A percentile compares a stretch with the other conserved stretches of the same genome.
These are phyloP conservation scores for Catagonus wagneri DNA, from an alignment of 2,113 vertebrate species.

Conservation along the genomic window DNA sequence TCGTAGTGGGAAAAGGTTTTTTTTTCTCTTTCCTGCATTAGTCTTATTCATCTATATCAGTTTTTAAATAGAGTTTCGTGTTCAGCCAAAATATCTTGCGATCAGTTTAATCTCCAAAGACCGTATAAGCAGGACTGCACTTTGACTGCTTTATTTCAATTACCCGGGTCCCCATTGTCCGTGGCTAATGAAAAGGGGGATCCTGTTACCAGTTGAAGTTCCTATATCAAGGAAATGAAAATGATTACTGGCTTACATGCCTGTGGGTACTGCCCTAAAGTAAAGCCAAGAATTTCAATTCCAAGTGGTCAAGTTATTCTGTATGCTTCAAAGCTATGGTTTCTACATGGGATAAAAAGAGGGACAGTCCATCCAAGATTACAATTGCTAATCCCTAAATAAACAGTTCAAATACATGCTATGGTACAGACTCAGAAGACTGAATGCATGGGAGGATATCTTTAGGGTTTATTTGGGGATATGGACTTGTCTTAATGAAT, in stretches of 20 bases:
- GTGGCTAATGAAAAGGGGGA: background rate
- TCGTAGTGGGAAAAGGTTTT: background rate
- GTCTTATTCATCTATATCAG: background rate
- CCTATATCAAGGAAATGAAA: conserved; percentile 44
- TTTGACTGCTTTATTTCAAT: background rate
- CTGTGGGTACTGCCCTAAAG: background rate
- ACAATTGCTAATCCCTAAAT: conserved; percentile 4
- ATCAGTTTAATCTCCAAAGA: conserved; percentile 29
- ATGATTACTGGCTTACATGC: background rate
- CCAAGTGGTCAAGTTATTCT: background rate
- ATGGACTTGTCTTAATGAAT: background rate
- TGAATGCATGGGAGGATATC: background rate
- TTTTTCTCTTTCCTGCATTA: background rate
- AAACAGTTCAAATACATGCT: background rate
- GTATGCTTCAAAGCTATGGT: background rate
- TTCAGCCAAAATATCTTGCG: background rate
- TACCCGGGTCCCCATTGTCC: background rate
- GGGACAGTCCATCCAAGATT: background rate
- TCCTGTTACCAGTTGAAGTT: conserved; percentile 12
- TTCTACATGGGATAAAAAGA: background rate
- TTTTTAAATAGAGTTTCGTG: background rate
- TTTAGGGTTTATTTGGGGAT: background rate
- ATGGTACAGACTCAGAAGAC: background rate
- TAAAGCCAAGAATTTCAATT: conserved; percentile 47
- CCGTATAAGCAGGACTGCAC: background rate